Conservation (phyloP, 1,140 invertebrate species). For the Cyclargus thomasi region DNA sequence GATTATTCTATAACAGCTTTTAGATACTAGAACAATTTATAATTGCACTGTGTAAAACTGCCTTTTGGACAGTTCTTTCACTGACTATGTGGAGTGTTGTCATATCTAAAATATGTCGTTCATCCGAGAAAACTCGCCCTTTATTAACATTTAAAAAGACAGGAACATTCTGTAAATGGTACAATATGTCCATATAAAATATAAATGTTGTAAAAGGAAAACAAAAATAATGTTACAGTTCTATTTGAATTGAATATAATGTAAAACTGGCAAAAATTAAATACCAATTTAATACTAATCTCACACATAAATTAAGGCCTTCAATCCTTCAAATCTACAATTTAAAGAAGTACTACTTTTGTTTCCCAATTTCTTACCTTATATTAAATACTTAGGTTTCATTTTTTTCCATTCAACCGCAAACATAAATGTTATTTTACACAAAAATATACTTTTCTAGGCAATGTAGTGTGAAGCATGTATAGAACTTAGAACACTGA, state of each 20-base stretch:
- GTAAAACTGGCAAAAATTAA: not conserved
- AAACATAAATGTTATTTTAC: conserved; percentile 2
- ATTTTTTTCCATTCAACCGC: conserved; percentile 4
- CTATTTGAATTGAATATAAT: not conserved
- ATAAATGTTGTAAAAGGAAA: conserved; percentile 2
- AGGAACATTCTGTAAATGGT: conserved; percentile 6
- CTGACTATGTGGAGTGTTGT: not conserved
- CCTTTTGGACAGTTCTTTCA: not conserved
- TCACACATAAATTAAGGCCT: conserved; percentile 10
- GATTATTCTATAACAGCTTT: conserved; percentile 4
- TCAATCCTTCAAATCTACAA: not conserved
- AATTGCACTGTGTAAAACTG: not conserved
- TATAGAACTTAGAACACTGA: conserved; percentile 18
- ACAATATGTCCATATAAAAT: conserved; percentile 1
- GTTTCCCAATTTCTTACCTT: conserved; percentile 14
- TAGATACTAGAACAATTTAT: not conserved
- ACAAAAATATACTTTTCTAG: conserved; percentile 11
- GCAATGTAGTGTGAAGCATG: not conserved
- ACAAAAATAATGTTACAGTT: not conserved
- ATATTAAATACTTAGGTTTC: conserved; percentile 5
- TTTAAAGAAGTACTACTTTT: conserved; percentile 3
- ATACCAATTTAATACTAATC: conserved; percentile 9
- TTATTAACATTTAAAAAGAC: conserved; percentile 8
- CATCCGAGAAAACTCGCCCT: not conserved
- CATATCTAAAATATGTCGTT: not conserved